These are phyloP conservation scores for Urophycis tenuis DNA, from an alignment of 2,797 vertebrate species.

Conservation along the genomic window DNA sequence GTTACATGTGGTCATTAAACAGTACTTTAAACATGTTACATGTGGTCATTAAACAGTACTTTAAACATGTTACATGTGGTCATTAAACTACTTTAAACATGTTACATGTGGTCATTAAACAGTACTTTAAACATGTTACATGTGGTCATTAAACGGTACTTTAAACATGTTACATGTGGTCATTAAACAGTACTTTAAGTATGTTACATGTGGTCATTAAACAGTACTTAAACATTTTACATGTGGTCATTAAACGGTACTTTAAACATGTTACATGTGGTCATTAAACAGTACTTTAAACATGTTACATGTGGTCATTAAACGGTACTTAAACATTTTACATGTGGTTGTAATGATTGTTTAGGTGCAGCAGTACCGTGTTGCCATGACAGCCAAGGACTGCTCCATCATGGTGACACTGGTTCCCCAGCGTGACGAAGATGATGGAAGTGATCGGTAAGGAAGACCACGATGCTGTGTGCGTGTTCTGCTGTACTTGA, in stretches of 20 bases:
- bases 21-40: too few relatives aligned
- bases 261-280: background rate
- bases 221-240: too few relatives aligned
- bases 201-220: too few relatives aligned
- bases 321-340: background rate
- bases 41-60: background rate
- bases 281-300: background rate
- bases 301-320: too few relatives aligned
- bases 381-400: conserved; percentile 96
- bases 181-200: background rate
- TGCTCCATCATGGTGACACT: conserved; percentile 94
- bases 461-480: conserved; percentile 16
- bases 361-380: conserved; percentile 92
- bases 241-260: background rate
- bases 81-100: too few relatives aligned
- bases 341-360: background rate
- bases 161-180: too few relatives aligned
- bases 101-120: too few relatives aligned
- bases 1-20: too few relatives aligned
- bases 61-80: background rate
- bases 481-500: background rate
- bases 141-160: too few relatives aligned
- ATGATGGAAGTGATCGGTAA: conserved; percentile 66
- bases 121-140: background rate
- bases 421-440: conserved; percentile 78